A percentile compares a stretch with the other conserved stretches of the same genome.
Evolutionary conservation across 2,797 vertebrate genomes (phyloP).

Genomic region (Buceros bicornis): DNA sequence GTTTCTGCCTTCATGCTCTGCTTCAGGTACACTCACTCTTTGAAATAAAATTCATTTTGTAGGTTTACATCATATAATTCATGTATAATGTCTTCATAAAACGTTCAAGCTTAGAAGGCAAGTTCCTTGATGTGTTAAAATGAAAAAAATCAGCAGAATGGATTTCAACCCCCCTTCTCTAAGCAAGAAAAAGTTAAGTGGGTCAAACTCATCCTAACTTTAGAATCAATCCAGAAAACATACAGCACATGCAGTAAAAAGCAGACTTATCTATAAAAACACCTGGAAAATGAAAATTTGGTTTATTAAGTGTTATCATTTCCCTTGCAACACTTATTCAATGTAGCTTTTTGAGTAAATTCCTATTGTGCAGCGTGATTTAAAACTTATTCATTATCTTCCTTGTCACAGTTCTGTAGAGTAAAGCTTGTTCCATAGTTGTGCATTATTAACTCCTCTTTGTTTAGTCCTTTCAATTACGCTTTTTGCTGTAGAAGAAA

Average conservation of each 20-base stretch:
- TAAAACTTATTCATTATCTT: neutral
- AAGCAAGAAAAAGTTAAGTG: neutral
- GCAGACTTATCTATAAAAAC: conserved; percentile 26
- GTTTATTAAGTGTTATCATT: neutral
- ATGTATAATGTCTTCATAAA: neutral
- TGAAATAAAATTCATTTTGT: neutral
- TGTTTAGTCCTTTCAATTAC: conserved; percentile 46
- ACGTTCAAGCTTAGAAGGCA: neutral
- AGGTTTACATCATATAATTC: neutral
- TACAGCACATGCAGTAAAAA: neutral
- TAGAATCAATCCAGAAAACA: neutral
- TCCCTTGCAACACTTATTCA: neutral
- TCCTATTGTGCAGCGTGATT: neutral
- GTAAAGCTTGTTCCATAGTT: neutral
- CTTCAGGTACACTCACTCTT: neutral
- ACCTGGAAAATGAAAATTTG: conserved; percentile 26
- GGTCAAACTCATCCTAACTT: neutral
- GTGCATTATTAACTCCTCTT: neutral
- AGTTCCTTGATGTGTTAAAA: neutral
- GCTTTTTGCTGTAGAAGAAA: conserved; percentile 3
- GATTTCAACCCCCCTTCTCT: fast-evolving
- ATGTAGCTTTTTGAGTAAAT: neutral
- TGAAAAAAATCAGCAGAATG: neutral
- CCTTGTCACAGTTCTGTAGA: neutral
- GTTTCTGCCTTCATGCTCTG: neutral